Evolutionary conservation across 2,797 vertebrate genomes (phyloP).

Genomic region (Lacerta bilineata): DNA sequence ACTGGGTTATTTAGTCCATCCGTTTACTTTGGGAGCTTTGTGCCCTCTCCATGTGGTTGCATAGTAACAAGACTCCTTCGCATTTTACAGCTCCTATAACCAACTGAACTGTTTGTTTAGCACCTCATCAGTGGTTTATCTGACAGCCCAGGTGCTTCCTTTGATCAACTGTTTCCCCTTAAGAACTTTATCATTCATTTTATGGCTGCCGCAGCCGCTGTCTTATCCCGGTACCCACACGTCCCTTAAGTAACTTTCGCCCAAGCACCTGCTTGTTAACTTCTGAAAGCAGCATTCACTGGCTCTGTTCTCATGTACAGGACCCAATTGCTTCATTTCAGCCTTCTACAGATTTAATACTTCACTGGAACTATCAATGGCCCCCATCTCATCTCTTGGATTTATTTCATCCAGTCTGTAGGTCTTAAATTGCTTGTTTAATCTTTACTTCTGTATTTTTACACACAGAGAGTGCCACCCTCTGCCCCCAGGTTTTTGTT

Average conservation of each 20-base stretch:
- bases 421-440: slow-evolving; percentile 3
- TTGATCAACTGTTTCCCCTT: slow-evolving; percentile 28
- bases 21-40: slow-evolving; percentile 35
- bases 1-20: neutral
- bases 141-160: slow-evolving; percentile 17
- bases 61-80: slow-evolving; percentile 41
- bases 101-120: slow-evolving; percentile 7
- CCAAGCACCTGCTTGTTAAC: slow-evolving; percentile 18
- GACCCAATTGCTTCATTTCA: slow-evolving; percentile 4
- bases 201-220: neutral
- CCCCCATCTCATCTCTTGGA: neutral
- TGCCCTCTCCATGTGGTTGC: slow-evolving; percentile 47
- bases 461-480: neutral
- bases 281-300: slow-evolving; percentile 11
- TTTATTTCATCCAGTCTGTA: neutral
- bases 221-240: too few species aligned
- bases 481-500: neutral
- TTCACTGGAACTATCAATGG: neutral
- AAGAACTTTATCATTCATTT: slow-evolving; percentile 25
- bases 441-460: neutral
- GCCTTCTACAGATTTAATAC: neutral
- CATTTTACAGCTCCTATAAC: slow-evolving; percentile 33
- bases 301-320: neutral
- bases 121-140: slow-evolving; percentile 14
- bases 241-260: neutral